Conservation (phyloP, 2,888 invertebrate genomes). For the Cryptops parisi region DNA sequence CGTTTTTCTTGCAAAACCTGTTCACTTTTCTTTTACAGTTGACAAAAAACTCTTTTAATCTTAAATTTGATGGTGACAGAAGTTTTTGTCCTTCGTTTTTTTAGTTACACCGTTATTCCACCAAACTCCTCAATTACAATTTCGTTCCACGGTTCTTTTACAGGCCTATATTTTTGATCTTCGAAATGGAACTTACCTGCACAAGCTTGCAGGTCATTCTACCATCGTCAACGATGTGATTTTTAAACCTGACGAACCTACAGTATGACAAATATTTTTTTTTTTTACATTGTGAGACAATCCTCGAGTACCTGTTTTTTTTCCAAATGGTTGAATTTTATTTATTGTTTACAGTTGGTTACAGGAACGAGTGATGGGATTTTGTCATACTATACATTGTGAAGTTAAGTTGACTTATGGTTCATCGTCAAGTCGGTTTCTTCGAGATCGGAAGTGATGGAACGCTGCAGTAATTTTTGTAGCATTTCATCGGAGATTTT, state of each 20-base stretch:
- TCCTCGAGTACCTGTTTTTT: background rate
- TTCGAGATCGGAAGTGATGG: too few relatives aligned
- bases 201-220: slow-evolving; percentile 28
- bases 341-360: slow-evolving; percentile 8
- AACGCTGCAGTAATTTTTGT: too few relatives aligned
- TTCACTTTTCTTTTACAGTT: too few relatives aligned
- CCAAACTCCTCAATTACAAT: too few relatives aligned
- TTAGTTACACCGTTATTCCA: too few relatives aligned
- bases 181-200: slow-evolving; percentile 27
- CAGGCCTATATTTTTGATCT: slow-evolving; percentile 31
- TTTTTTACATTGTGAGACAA: background rate
- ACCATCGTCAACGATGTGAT: slow-evolving; percentile 30
- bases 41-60: too few relatives aligned
- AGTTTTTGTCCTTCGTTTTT: too few relatives aligned
- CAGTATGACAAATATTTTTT: slow-evolving; percentile 7
- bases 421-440: too few relatives aligned
- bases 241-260: slow-evolving; percentile 18
- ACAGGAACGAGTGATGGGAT: slow-evolving; percentile 12
- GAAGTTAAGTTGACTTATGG: too few relatives aligned
- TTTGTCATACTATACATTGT: slow-evolving; percentile 4
- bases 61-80: too few relatives aligned
- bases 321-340: background rate
- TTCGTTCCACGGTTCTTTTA: slow-evolving; percentile 8
- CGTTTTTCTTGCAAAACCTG: too few relatives aligned
- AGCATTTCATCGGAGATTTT: too few relatives aligned